Evolutionary conservation across 2,888 invertebrate species (phyloP).

Genomic region (Lydus trimaculatus): DNA sequence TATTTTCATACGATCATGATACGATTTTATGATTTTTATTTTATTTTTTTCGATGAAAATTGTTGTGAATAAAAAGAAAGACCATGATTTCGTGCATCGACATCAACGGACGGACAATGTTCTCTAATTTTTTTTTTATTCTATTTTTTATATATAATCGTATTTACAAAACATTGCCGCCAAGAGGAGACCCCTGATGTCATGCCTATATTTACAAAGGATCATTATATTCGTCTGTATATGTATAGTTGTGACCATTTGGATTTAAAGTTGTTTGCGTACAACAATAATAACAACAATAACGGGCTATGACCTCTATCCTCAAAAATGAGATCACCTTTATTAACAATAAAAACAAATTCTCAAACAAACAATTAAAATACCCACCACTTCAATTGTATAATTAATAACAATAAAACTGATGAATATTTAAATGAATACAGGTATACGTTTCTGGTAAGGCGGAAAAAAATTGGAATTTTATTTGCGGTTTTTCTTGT

Average conservation of each 20-base stretch:
- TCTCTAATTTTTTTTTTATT: slow-evolving; percentile 14
- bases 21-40: too few relatives aligned
- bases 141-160: too few relatives aligned
- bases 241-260: slow-evolving; percentile 19
- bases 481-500: too few relatives aligned
- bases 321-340: slow-evolving; percentile 35
- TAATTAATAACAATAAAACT: not conserved
- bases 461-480: too few relatives aligned
- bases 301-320: slow-evolving; percentile 31
- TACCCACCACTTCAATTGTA: not conserved
- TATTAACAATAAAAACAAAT: slow-evolving; percentile 19
- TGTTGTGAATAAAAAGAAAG: not conserved
- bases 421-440: not conserved
- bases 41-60: too few relatives aligned
- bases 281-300: slow-evolving; percentile 10
- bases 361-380: not conserved
- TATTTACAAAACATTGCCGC: not conserved
- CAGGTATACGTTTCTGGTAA: not conserved
- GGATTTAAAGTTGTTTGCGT: slow-evolving; percentile 28
- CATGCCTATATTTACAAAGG: slow-evolving; percentile 32
- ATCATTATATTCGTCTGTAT: slow-evolving; percentile 5
- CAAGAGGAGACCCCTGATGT: slow-evolving; percentile 25
- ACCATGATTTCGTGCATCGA: slow-evolving; percentile 4
- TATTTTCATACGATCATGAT: not conserved
- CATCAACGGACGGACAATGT: slow-evolving; percentile 18